A percentile compares a stretch with the other conserved stretches of the same genome.
These are phyloP conservation scores for Cactoblastis cactorum DNA, from an alignment of 2,888 invertebrate species.

Conservation along the genomic window DNA sequence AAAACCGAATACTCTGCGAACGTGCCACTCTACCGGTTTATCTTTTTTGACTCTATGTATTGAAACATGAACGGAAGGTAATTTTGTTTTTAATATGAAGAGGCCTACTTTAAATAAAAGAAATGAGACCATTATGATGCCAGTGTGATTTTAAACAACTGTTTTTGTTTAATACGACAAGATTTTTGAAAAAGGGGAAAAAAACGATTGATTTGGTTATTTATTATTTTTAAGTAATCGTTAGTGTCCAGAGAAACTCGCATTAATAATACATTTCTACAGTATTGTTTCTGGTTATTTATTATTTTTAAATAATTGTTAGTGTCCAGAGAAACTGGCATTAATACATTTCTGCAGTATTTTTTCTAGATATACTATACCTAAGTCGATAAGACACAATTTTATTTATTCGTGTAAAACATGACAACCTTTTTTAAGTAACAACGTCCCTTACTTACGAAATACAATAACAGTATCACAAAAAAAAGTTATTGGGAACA, in stretches of 20 bases:
- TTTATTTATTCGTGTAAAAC: too few relatives aligned
- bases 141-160: background rate
- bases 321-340: too few relatives aligned
- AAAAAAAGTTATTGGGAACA: background rate
- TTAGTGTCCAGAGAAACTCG: too few relatives aligned
- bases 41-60: background rate
- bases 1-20: conserved; percentile 9
- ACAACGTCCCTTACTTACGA: background rate
- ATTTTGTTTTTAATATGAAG: background rate
- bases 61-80: background rate
- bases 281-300: too few relatives aligned
- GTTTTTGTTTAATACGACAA: background rate
- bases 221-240: too few relatives aligned
- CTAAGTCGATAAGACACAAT: too few relatives aligned
- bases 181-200: background rate
- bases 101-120: background rate
- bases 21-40: background rate
- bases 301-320: too few relatives aligned
- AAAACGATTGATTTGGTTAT: too few relatives aligned
- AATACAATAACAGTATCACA: background rate
- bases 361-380: too few relatives aligned
- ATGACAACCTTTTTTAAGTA: background rate
- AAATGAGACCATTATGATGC: background rate
- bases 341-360: too few relatives aligned
- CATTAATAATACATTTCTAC: too few relatives aligned